Base-by-base conservation (phyloP, 2,888 invertebrate species). In the Loripinus fragilis region DNA sequence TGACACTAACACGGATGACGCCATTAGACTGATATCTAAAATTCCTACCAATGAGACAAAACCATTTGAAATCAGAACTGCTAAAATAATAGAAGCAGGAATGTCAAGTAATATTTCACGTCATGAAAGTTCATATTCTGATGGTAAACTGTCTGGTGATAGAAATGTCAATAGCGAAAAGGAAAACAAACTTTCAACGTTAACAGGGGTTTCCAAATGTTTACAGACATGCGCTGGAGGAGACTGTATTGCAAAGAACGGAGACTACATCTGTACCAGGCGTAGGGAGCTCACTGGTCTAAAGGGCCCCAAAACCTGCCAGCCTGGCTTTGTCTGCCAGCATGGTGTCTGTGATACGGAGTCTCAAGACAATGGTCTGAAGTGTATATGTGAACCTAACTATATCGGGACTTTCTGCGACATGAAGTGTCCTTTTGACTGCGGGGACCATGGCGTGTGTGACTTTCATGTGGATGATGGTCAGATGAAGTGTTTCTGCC, bases 371-470 rank as follows among this genome's bases (percentile, higher is more conserved):
- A 77, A 75, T 42, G 68, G 68, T 0, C 76, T 74, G 38, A 74
- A 70, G 17, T 87, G 87, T 75, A 74, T 85, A 0, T 87, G 87
- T 72, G 86, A 87, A 25, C 52, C 70, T 2, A 86, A 85, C 20
- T 87, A 81, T 71, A 76, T 83, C 2, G 87, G 87, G 15, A 78
- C 81, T 20, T 85, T 85, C 42, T 87, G 87, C 71, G 45, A 76
- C 15, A 28, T 68, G 25, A 72, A 74, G 50, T 88, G 88, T 74
- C 71, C 74, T 1, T 76, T 81, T 28, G 84, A 86, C 52, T 88
- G 88, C 70, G 87, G 86, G n/a, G 76, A 80, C 12, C 71, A 78
- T 65, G 86, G 87, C 0, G 23, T 72, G 15, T 87, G 87, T 70
- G 78, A 72, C 28, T 70, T 68, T 20, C 65, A 78, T 30, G 74